Percentiles rank a stretch among this genome's conserved stretches.
Conservation (phyloP, 2,888 invertebrate genomes). For the Idaea aversata region DNA sequence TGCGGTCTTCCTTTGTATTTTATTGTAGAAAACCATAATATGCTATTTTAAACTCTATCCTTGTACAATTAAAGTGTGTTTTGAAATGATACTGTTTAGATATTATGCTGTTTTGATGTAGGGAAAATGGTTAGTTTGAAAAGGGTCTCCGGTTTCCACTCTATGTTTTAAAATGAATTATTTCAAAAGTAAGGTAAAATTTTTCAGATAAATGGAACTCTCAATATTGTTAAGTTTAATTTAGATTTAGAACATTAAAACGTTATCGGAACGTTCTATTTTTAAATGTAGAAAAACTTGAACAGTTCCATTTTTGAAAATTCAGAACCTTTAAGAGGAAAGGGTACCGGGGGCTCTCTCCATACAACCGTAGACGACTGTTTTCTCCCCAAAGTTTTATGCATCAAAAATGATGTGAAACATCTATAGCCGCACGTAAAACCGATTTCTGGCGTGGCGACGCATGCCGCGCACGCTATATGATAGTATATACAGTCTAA, state of each 20-base stretch:
- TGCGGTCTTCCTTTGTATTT: slow-evolving; percentile 69
- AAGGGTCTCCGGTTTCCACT: slow-evolving; percentile 30
- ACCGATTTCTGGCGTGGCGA: too few species aligned
- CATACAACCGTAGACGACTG: too few species aligned
- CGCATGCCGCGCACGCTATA: too few species aligned
- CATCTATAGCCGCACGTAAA: too few species aligned
- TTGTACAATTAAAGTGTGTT: slow-evolving; percentile 8
- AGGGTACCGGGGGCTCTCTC: too few species aligned
- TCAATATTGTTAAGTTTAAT: neutral
- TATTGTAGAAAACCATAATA: slow-evolving; percentile 6
- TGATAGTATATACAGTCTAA: too few species aligned
- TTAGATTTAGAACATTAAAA: neutral
- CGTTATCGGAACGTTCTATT: neutral
- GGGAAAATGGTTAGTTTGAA: slow-evolving; percentile 33
- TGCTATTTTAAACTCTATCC: slow-evolving; percentile 12
- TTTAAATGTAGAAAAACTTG: too few species aligned
- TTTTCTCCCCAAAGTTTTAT: too few species aligned
- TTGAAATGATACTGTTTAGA: neutral
- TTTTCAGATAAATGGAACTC: neutral
- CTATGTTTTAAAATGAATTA: slow-evolving; percentile 51
- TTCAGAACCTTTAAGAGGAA: too few species aligned
- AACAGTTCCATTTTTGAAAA: too few species aligned
- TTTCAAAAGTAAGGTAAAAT: slow-evolving; percentile 38
- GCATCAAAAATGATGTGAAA: too few species aligned
- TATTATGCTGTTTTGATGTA: slow-evolving; percentile 18